phyloP scores from a whole-genome alignment of 2,888 invertebrate genomes.

The Hyposoter dolosus region DNA sequence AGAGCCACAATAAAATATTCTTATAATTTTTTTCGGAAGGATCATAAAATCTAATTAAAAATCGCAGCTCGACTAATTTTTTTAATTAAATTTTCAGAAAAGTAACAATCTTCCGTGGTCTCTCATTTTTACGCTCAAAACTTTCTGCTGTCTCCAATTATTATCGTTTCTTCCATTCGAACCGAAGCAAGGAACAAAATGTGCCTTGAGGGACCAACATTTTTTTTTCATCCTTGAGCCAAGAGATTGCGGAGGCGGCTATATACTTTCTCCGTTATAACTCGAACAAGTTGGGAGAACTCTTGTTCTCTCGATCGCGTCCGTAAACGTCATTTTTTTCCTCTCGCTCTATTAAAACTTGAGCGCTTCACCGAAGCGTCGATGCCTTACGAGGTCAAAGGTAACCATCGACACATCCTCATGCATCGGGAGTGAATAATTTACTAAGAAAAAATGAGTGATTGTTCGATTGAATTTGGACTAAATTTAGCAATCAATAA shows the following conservation, averaged over 20 bases:
- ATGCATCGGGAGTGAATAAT: not conserved
- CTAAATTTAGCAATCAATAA: not conserved
- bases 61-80: not conserved
- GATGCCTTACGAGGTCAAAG: constrained; percentile 4
- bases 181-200: not conserved
- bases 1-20: not conserved
- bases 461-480: not conserved
- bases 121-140: not conserved
- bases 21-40: not conserved
- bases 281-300: constrained; percentile 36
- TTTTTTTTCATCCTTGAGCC: not conserved
- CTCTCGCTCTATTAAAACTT: not conserved
- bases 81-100: not conserved
- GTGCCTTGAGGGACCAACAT: not conserved
- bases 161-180: not conserved
- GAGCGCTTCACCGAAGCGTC: not conserved
- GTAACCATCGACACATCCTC: not conserved
- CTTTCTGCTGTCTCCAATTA: not conserved
- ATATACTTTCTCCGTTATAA: constrained; percentile 58
- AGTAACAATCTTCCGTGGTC: not conserved
- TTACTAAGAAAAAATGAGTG: not conserved
- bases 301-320: constrained; percentile 18
- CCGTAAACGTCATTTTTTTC: constrained; percentile 9
- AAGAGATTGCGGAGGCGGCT: constrained; percentile 35
- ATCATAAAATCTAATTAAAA: not conserved